Percentiles rank a stretch among this genome's conserved stretches.
Evolutionary conservation across 2,113 vertebrate species (phyloP).

Genomic region (Trochalopteron elliotii): DNA sequence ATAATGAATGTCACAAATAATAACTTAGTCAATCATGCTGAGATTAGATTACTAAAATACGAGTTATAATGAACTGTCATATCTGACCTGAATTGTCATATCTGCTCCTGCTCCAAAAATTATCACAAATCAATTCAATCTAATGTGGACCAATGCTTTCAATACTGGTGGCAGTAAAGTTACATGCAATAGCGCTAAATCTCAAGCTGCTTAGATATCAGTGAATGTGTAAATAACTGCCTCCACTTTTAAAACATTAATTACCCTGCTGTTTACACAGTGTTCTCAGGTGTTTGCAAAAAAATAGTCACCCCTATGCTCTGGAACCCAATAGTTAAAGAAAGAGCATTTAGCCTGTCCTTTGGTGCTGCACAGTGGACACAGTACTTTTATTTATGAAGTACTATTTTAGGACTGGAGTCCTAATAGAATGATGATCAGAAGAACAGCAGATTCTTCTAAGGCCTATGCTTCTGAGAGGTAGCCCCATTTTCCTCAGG

Average conservation of each 20-base stretch:
- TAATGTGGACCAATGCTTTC: neutral
- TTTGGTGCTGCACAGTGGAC: neutral
- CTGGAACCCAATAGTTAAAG: neutral
- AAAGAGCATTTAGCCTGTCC: neutral
- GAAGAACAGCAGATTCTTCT: neutral
- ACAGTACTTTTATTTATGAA: neutral
- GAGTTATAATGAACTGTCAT: neutral
- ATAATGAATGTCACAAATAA: neutral
- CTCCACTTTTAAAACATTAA: neutral
- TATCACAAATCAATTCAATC: neutral
- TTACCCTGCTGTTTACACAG: neutral
- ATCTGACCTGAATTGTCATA: neutral
- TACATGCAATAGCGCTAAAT: neutral
- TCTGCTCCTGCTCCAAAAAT: neutral
- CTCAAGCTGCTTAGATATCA: neutral
- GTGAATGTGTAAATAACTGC: neutral
- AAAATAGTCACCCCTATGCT: neutral
- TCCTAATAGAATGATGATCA: neutral
- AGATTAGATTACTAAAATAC: neutral
- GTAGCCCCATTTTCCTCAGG: neutral
- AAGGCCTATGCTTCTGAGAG: neutral
- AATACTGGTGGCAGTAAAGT: neutral
- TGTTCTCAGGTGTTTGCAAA: neutral
- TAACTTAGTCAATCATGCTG: neutral
- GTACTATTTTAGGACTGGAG: neutral